These are phyloP conservation scores for Ochropacha duplaris DNA, from an alignment of 2,888 invertebrate genomes.

Conservation along the genomic window DNA sequence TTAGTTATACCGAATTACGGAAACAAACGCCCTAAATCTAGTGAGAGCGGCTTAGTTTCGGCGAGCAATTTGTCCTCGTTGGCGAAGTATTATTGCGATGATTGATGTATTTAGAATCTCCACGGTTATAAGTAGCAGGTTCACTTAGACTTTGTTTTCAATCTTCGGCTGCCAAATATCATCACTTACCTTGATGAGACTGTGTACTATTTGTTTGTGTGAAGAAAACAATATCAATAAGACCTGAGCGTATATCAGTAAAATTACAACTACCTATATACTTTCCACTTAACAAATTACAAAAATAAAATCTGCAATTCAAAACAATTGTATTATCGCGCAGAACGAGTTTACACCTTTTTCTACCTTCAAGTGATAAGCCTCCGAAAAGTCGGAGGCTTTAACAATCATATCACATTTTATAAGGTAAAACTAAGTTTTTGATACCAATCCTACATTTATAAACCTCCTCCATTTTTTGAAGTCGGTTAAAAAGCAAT, in stretches of 20 bases:
- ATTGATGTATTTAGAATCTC: neutral
- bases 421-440: slow-evolving; percentile 23
- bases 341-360: slow-evolving; percentile 13
- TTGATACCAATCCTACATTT: neutral
- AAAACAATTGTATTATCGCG: slow-evolving; percentile 2
- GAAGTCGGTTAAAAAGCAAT: no score
- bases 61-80: slow-evolving; percentile 21
- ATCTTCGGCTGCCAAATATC: no score
- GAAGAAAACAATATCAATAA: no score
- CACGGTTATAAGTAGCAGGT: neutral
- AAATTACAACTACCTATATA: no score
- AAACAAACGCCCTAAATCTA: slow-evolving; percentile 42
- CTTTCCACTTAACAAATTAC: no score
- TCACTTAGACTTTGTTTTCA: no score
- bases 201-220: no score
- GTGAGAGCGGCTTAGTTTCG: slow-evolving; percentile 45
- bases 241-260: no score
- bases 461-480: no score
- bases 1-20: slow-evolving; percentile 48
- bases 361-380: slow-evolving; percentile 36
- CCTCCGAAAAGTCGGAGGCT: slow-evolving; percentile 36
- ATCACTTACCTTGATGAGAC: no score
- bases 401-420: slow-evolving; percentile 32
- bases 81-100: neutral
- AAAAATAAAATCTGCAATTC: slow-evolving; percentile 2